Evolutionary conservation across 2,113 vertebrate species (phyloP).

Genomic region (Mohoua ochrocephala): DNA sequence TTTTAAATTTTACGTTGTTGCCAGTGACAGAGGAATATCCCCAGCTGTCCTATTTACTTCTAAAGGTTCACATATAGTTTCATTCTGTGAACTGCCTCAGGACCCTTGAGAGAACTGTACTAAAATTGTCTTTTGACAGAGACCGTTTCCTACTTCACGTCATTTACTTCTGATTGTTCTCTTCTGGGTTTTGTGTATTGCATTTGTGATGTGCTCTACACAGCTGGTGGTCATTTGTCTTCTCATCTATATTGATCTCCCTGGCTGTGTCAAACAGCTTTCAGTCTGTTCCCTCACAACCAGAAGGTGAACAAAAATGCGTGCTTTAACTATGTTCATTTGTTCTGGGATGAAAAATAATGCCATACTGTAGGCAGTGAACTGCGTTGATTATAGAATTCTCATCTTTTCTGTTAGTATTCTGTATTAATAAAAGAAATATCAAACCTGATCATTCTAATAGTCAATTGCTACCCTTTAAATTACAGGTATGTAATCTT

Average conservation of each 20-base stretch:
- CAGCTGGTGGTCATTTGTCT: slow-evolving; percentile 29
- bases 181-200: not conserved
- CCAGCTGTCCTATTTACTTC: not conserved
- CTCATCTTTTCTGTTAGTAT: not conserved
- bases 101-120: not conserved
- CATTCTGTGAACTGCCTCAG: not conserved
- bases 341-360: not conserved
- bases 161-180: not conserved
- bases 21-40: not conserved
- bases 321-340: not conserved
- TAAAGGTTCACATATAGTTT: not conserved
- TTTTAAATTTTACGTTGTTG: not conserved
- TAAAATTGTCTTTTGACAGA: not conserved
- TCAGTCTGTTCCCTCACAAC: not conserved
- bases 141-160: not conserved
- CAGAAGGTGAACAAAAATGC: not conserved
- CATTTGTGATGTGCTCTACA: not conserved
- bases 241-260: slow-evolving; percentile 8
- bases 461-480: not conserved
- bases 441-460: not conserved
- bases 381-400: not conserved
- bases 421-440: slow-evolving; percentile 28
- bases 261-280: not conserved
- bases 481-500: slow-evolving; percentile 41
- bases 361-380: not conserved